These are phyloP conservation scores for Chelonus insularis DNA, from an alignment of 1,140 invertebrate genomes.

Conservation along the genomic window DNA sequence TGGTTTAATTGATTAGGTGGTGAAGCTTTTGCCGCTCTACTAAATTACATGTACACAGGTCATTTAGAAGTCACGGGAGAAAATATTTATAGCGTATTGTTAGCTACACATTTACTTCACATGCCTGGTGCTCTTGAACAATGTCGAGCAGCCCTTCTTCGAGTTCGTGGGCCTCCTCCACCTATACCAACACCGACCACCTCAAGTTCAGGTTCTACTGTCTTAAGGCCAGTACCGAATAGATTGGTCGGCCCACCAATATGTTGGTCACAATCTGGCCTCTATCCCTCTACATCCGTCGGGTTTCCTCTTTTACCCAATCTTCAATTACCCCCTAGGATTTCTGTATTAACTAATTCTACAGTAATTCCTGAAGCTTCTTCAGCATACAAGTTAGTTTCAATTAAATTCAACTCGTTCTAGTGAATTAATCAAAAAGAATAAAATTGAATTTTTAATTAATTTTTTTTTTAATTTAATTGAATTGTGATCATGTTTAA, in stretches of 20 bases:
- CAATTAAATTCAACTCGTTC: neutral
- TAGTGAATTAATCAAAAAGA: neutral
- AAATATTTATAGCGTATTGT: constrained; percentile 74
- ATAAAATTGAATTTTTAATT: neutral
- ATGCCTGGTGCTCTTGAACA: constrained; percentile 75
- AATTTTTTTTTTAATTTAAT: neutral
- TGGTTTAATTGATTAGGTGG: constrained; percentile 50
- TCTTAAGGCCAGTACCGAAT: constrained; percentile 53
- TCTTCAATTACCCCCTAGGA: constrained; percentile 40
- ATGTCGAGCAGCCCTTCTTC: constrained; percentile 62
- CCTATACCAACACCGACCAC: constrained; percentile 54
- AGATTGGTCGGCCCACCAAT: constrained; percentile 47
- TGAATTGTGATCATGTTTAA: neutral
- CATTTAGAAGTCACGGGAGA: constrained; percentile 70
- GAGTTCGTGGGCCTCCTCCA: constrained; percentile 45
- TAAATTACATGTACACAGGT: constrained; percentile 79
- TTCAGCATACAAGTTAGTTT: constrained; percentile 19
- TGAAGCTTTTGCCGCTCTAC: constrained; percentile 71
- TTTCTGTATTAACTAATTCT: constrained; percentile 37
- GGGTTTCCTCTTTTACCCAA: constrained; percentile 45
- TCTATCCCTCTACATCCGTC: constrained; percentile 38
- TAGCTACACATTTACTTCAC: constrained; percentile 74
- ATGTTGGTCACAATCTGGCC: constrained; percentile 47
- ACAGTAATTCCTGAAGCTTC: constrained; percentile 35
- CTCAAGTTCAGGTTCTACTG: constrained; percentile 33